Percentiles rank a stretch among this genome's conserved stretches.
phyloP scores from a whole-genome alignment of 2,113 vertebrate species.

The Grammomys dolichurus region DNA sequence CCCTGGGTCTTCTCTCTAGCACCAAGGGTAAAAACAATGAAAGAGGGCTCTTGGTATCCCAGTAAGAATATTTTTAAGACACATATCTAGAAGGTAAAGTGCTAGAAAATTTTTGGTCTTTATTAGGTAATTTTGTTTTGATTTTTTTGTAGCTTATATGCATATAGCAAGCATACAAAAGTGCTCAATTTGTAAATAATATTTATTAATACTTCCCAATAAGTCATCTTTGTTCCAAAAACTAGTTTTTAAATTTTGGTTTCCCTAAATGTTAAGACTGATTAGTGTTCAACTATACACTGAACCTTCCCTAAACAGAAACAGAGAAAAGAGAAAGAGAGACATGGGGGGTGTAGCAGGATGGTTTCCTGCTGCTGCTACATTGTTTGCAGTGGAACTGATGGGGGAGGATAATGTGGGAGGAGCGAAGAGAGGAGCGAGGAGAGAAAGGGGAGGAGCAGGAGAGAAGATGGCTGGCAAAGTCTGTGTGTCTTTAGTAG shows the following conservation, averaged over 20 bases:
- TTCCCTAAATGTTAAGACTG: slow-evolving; percentile 9
- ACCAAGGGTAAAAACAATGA: neutral
- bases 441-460: too few species aligned
- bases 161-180: neutral
- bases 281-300: slow-evolving; percentile 23
- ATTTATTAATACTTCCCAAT: slow-evolving; percentile 21
- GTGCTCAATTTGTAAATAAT: neutral
- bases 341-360: neutral
- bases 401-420: too few species aligned
- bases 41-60: neutral
- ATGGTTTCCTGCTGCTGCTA: too few species aligned
- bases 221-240: slow-evolving; percentile 17
- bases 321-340: neutral
- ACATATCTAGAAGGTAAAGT: neutral
- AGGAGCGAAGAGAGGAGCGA: too few species aligned
- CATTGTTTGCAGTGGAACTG: too few species aligned
- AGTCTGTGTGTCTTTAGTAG: too few species aligned
- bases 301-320: neutral
- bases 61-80: neutral
- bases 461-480: too few species aligned
- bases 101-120: neutral
- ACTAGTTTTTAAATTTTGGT: neutral
- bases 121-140: slow-evolving; percentile 11
- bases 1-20: neutral
- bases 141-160: neutral